These are phyloP conservation scores for Trissolcus japonicus DNA, from an alignment of 2,888 invertebrate genomes.

Conservation along the genomic window DNA sequence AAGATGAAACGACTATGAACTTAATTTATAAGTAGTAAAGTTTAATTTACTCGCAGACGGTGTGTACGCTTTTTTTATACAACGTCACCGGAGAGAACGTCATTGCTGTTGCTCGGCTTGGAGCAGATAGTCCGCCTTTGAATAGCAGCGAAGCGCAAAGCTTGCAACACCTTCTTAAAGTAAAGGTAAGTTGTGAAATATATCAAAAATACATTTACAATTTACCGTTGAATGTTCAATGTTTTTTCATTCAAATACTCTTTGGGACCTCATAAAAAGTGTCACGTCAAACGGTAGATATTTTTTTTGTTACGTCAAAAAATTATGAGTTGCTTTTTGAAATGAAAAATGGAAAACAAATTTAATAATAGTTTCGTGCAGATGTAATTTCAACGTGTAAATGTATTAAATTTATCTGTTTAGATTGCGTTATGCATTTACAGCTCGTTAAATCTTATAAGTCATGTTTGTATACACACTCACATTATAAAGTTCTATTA, in stretches of 20 bases:
- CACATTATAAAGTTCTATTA: conserved; percentile 10
- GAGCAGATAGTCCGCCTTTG: conserved; percentile 78
- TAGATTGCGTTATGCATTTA: too few species aligned
- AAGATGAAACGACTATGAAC: conserved; percentile 15
- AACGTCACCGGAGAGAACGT: conserved; percentile 92
- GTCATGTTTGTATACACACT: not conserved
- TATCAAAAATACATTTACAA: conserved; percentile 38
- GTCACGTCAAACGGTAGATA: conserved; percentile 7
- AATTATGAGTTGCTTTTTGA: conserved; percentile 3
- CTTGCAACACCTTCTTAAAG: conserved; percentile 74
- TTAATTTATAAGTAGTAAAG: conserved; percentile 29
- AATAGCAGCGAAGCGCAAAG: conserved; percentile 79
- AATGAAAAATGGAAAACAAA: not conserved
- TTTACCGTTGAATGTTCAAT: conserved; percentile 16
- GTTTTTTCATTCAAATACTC: conserved; percentile 1
- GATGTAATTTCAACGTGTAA: too few species aligned
- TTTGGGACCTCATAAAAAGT: not conserved
- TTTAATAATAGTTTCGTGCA: too few species aligned
- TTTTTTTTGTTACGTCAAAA: not conserved
- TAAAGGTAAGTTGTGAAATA: conserved; percentile 74
- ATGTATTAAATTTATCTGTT: too few species aligned
- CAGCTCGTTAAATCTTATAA: too few species aligned
- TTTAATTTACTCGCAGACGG: conserved; percentile 80
- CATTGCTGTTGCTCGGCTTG: conserved; percentile 88
- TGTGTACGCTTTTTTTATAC: conserved; percentile 89